Conservation (phyloP, 2,797 vertebrate genomes). For the Malurus splendens region DNA sequence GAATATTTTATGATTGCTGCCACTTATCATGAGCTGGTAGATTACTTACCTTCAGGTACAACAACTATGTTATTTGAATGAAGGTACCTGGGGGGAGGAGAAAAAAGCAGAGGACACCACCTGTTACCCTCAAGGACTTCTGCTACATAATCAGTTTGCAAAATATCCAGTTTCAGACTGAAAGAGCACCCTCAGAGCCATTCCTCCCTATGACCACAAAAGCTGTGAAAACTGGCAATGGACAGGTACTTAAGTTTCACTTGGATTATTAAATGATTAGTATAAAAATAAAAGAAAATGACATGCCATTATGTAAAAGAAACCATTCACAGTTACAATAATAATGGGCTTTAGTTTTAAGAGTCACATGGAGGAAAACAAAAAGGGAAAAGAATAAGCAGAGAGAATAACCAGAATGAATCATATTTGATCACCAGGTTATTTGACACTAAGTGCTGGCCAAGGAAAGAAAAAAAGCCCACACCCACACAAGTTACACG, state of each 20-base stretch:
- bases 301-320: neutral
- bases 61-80: constrained; percentile 96
- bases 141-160: constrained; percentile 48
- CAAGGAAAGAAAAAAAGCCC: neutral
- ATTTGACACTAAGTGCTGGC: neutral
- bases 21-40: constrained; percentile 23
- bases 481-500: neutral
- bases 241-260: neutral
- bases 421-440: neutral
- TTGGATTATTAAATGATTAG: neutral
- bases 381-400: neutral
- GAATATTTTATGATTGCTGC: constrained; percentile 25
- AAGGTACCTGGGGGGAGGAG: constrained; percentile 81
- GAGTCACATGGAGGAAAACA: neutral
- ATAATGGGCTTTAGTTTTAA: neutral
- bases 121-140: constrained; percentile 52
- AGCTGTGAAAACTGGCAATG: neutral
- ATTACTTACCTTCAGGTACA: constrained; percentile 89
- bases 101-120: constrained; percentile 43
- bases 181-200: constrained; percentile 40
- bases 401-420: neutral
- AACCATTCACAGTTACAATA: neutral
- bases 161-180: constrained; percentile 51
- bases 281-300: neutral
- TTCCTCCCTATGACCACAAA: constrained; percentile 2